Percentiles rank a stretch among this genome's conserved stretches.
Conservation (phyloP, 1,140 invertebrate species). For the Pissodes strobi region DNA sequence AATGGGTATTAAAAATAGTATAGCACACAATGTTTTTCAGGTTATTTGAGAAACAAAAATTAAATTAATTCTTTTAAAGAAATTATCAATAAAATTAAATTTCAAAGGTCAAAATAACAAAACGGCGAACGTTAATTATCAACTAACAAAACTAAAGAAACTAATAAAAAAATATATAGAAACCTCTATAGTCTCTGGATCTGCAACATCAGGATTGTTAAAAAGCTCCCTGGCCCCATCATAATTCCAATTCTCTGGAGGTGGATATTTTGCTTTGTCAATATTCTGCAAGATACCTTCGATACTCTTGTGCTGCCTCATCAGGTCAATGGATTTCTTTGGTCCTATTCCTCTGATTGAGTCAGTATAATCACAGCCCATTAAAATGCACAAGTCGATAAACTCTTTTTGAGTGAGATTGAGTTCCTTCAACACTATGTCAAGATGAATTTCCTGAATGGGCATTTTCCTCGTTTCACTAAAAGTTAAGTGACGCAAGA, state of each 20-base stretch:
- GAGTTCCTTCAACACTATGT: slow-evolving; percentile 81
- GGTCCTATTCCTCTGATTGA: slow-evolving; percentile 95
- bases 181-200: slow-evolving; percentile 79
- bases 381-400: slow-evolving; percentile 95
- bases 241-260: slow-evolving; percentile 92
- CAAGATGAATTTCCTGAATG: slow-evolving; percentile 91
- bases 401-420: slow-evolving; percentile 86
- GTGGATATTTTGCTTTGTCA: slow-evolving; percentile 82
- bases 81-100: too few relatives aligned
- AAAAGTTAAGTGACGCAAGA: slow-evolving; percentile 92
- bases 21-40: too few relatives aligned
- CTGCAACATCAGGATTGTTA: slow-evolving; percentile 80
- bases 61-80: too few relatives aligned
- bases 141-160: too few relatives aligned
- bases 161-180: too few relatives aligned
- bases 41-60: too few relatives aligned
- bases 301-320: slow-evolving; percentile 80
- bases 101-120: too few relatives aligned
- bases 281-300: slow-evolving; percentile 88
- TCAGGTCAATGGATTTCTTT: slow-evolving; percentile 93
- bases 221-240: slow-evolving; percentile 88
- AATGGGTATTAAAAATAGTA: too few relatives aligned
- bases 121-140: too few relatives aligned
- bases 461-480: slow-evolving; percentile 97
- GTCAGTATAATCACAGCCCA: slow-evolving; percentile 98